These are phyloP conservation scores for Meriones unguiculatus DNA, from an alignment of 2,113 vertebrate genomes.

Conservation along the genomic window DNA sequence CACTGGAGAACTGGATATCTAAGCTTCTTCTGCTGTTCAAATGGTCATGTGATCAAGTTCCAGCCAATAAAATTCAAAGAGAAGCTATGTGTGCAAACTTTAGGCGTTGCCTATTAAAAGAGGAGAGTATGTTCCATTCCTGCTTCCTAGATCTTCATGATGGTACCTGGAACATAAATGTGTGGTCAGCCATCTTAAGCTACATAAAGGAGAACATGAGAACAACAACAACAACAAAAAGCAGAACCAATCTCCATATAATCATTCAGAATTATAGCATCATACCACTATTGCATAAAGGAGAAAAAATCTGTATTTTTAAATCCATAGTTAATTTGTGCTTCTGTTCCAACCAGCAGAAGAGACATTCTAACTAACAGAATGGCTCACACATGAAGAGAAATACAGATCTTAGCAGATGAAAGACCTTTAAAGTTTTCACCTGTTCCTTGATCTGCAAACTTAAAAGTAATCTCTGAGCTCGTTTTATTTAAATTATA, in stretches of 20 bases:
- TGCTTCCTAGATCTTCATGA: background rate
- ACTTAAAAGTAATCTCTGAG: slow-evolving; percentile 2
- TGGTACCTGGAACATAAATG: background rate
- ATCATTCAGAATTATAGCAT: background rate
- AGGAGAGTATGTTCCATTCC: background rate
- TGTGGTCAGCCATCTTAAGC: background rate
- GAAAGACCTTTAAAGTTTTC: slow-evolving; percentile 25
- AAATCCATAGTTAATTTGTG: slow-evolving; percentile 43
- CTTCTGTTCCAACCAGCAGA: background rate
- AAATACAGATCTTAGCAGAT: slow-evolving; percentile 11
- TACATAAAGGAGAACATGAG: background rate
- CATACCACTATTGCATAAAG: slow-evolving; percentile 18
- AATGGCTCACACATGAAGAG: background rate
- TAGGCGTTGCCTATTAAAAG: background rate
- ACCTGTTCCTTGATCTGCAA: slow-evolving; percentile 9
- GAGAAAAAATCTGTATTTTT: slow-evolving; percentile 22
- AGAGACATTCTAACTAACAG: background rate
- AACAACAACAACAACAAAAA: background rate
- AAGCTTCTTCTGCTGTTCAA: background rate
- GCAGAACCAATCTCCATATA: background rate
- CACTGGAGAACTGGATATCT: background rate
- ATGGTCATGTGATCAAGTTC: background rate
- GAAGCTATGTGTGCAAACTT: background rate
- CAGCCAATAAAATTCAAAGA: background rate
- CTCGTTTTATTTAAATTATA: slow-evolving; percentile 33